Percentiles rank a stretch among this genome's conserved stretches.
Conservation (phyloP, 2,113 vertebrate genomes). For the Onychorhynchus coronatus region DNA sequence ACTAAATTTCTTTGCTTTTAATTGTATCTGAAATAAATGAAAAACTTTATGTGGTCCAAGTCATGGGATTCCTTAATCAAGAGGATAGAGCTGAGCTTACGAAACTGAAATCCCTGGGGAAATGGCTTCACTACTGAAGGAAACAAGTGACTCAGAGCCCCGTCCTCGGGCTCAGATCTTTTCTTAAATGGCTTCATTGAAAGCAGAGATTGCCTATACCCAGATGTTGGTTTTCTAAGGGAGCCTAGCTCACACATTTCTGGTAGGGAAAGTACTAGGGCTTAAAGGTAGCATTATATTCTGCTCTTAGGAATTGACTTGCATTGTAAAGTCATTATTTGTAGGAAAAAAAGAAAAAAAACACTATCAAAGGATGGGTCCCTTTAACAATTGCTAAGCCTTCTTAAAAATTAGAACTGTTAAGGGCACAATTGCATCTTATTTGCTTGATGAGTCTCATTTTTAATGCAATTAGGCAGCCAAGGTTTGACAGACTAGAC, state of each 20-base stretch:
- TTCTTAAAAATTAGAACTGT: conserved; percentile 8
- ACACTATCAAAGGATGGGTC: neutral
- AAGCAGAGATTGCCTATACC: neutral
- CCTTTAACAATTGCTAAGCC: neutral
- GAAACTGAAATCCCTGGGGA: neutral
- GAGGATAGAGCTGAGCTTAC: neutral
- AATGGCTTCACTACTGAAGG: conserved; percentile 18
- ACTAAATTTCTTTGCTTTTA: neutral
- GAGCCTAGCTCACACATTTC: neutral
- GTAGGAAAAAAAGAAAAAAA: neutral
- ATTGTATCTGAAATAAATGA: conserved; percentile 48
- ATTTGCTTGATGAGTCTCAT: conserved; percentile 50
- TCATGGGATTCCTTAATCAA: conserved; percentile 24
- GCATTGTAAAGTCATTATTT: neutral
- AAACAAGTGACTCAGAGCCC: conserved; percentile 32
- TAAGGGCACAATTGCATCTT: neutral
- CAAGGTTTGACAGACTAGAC: conserved; percentile 51
- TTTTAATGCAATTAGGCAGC: conserved; percentile 57
- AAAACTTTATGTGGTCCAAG: conserved; percentile 32
- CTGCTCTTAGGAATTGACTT: neutral
- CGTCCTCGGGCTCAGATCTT: neutral
- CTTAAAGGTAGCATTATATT: neutral
- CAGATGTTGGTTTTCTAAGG: neutral
- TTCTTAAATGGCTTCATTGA: neutral
- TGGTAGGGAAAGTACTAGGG: neutral